These are phyloP conservation scores for Dasypolia templi DNA, from an alignment of 2,888 invertebrate species.

Conservation along the genomic window DNA sequence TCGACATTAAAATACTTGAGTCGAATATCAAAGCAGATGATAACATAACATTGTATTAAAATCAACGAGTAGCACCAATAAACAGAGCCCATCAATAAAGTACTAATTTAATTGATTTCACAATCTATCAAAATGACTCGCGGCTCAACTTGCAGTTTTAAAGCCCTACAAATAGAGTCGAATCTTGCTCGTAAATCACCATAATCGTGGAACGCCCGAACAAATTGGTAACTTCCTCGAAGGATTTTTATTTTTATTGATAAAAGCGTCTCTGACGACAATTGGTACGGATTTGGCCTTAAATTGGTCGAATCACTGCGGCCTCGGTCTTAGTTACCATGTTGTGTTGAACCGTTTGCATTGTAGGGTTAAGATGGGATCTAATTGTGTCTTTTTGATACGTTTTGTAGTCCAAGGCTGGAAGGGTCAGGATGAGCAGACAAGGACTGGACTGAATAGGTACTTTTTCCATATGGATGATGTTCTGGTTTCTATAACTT, in stretches of 20 bases:
- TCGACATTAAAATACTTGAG: slow-evolving; percentile 14
- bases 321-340: slow-evolving; percentile 68
- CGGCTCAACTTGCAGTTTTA: slow-evolving; percentile 49
- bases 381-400: slow-evolving; percentile 47
- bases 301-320: slow-evolving; percentile 82
- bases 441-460: background rate
- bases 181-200: slow-evolving; percentile 51
- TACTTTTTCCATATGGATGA: background rate
- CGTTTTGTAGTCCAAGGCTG: slow-evolving; percentile 34
- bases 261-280: slow-evolving; percentile 85
- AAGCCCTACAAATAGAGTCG: slow-evolving; percentile 43
- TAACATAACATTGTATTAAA: slow-evolving; percentile 64
- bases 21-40: slow-evolving; percentile 50
- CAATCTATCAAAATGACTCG: slow-evolving; percentile 72
- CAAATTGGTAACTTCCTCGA: slow-evolving; percentile 88
- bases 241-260: slow-evolving; percentile 89
- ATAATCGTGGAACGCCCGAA: slow-evolving; percentile 71
- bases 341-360: slow-evolving; percentile 49
- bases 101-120: slow-evolving; percentile 83
- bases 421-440: slow-evolving; percentile 24
- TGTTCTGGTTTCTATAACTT: slow-evolving; percentile 1
- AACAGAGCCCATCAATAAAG: slow-evolving; percentile 75
- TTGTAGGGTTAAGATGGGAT: slow-evolving; percentile 59
- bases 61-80: slow-evolving; percentile 69
- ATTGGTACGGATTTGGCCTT: slow-evolving; percentile 87